Base-by-base conservation (phyloP, 2,113 vertebrate genomes). In the Paralichthys olivaceus region DNA sequence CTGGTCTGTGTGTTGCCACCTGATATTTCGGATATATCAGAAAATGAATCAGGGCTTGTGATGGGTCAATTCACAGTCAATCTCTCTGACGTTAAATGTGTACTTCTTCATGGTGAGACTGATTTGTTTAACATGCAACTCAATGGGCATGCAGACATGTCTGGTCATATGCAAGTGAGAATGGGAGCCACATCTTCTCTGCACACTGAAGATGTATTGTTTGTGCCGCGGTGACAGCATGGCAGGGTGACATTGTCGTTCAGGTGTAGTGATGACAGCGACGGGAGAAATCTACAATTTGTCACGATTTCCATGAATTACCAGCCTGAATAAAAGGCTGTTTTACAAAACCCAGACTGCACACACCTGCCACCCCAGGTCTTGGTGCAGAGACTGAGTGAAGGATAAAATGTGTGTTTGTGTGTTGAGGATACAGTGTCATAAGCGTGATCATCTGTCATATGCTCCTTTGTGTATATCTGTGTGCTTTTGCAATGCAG, bases 261-360 rank as follows among this genome's bases (percentile, higher is more conserved):
- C 77, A 28, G 7, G 47, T 66, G 69, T 53, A 25, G 84, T 85
- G 86, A 80, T 86, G 87, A 85, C 86, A 77, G 83, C 63, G 4
- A 28, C 13, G 19, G 25, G 55, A 81, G 64, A 77, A 87, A 84
- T 89, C 75, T 51, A 77, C 47, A 69, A 79, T 75, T 79, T 74
- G 80, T 84, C 84, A 79, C 57, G 14, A 87, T 75, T 81, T 77
- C 69, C 68, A 77, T 81, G 53, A 80, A 85, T 76, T 79, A 56
- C 80, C 43, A 72, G 54, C 37, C 66, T 57, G 72, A 90, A 92
- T 85, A 90, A 90, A 81, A 57, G 76, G 37, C 62, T 87, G 83
- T 79, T 82, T 81, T 84, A 84, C 73, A 72, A 77, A 81, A 53
- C 59, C 84, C 71, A 43, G 73, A 72, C 55, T 63, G 11, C 19